Percentiles rank a stretch among this genome's conserved stretches.
Evolutionary conservation across 1,140 invertebrate species (phyloP).

Genomic region (Hypsibius dujardini): DNA sequence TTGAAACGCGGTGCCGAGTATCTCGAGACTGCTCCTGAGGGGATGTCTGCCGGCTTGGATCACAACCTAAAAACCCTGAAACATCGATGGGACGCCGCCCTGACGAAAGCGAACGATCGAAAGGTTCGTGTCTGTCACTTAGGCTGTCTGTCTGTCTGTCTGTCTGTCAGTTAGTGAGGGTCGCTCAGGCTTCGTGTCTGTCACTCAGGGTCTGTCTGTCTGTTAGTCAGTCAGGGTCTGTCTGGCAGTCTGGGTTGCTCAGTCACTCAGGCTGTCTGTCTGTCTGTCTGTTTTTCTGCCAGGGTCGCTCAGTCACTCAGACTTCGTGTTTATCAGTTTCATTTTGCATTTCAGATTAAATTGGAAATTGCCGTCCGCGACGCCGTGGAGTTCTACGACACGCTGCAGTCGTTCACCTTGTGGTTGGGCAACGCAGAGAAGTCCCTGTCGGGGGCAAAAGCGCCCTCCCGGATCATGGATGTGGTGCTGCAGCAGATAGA

Average conservation of each 20-base stretch:
- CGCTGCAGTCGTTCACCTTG: slow-evolving; percentile 68
- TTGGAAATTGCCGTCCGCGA: slow-evolving; percentile 88
- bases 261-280: too few species aligned
- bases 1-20: slow-evolving; percentile 77
- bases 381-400: slow-evolving; percentile 85
- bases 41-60: slow-evolving; percentile 59
- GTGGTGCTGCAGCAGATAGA: slow-evolving; percentile 78
- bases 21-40: slow-evolving; percentile 53
- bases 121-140: too few species aligned
- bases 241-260: too few species aligned
- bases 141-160: too few species aligned
- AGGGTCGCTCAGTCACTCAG: too few species aligned
- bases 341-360: slow-evolving; percentile 63
- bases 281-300: too few species aligned
- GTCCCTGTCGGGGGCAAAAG: slow-evolving; percentile 57
- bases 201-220: too few species aligned
- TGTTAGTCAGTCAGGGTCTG: too few species aligned
- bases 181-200: too few species aligned
- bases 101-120: slow-evolving; percentile 72
- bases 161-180: too few species aligned
- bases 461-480: slow-evolving; percentile 79
- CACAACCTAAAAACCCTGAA: slow-evolving; percentile 71
- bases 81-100: slow-evolving; percentile 75
- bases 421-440: slow-evolving; percentile 90
- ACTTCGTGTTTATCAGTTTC: too few species aligned